Percentiles rank a stretch among this genome's conserved stretches.
Conservation (phyloP, 2,797 vertebrate species). For the Eutrigla gurnardus region DNA sequence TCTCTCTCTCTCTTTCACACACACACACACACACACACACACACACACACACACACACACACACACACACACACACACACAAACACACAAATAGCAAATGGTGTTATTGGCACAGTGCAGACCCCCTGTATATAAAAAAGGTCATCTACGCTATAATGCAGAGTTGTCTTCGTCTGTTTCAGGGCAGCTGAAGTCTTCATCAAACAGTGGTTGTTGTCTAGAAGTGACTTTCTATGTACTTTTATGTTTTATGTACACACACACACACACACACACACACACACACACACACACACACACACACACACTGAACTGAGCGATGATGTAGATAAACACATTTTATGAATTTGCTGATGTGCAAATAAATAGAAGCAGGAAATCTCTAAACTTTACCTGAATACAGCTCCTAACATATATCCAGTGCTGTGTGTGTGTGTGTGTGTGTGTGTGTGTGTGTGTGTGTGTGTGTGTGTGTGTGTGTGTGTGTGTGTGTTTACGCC, state of each 20-base stretch:
- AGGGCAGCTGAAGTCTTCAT: constrained; percentile 53
- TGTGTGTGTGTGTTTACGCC: constrained; percentile 47
- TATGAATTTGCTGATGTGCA: constrained; percentile 40
- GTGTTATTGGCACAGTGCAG: constrained; percentile 53
- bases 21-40: background rate
- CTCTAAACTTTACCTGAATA: constrained; percentile 25
- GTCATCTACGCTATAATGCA: constrained; percentile 57
- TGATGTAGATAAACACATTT: constrained; percentile 42
- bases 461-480: constrained; percentile 8
- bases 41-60: constrained; percentile 26
- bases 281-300: too few relatives aligned
- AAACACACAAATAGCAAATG: constrained; percentile 46
- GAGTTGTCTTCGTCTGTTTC: constrained; percentile 52
- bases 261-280: too few relatives aligned
- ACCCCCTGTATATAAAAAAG: constrained; percentile 60
- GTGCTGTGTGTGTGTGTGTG: constrained; percentile 18
- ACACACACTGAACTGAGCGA: too few relatives aligned
- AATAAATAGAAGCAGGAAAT: constrained; percentile 32
- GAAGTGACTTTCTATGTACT: background rate
- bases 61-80: constrained; percentile 3
- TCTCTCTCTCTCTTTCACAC: constrained; percentile 20
- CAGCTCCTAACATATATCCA: constrained; percentile 20
- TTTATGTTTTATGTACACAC: too few relatives aligned
- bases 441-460: constrained; percentile 11
- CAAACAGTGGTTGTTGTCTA: constrained; percentile 56